A percentile compares a stretch with the other conserved stretches of the same genome.
Evolutionary conservation across 2,113 vertebrate species (phyloP).

Genomic region (Felis chaus): DNA sequence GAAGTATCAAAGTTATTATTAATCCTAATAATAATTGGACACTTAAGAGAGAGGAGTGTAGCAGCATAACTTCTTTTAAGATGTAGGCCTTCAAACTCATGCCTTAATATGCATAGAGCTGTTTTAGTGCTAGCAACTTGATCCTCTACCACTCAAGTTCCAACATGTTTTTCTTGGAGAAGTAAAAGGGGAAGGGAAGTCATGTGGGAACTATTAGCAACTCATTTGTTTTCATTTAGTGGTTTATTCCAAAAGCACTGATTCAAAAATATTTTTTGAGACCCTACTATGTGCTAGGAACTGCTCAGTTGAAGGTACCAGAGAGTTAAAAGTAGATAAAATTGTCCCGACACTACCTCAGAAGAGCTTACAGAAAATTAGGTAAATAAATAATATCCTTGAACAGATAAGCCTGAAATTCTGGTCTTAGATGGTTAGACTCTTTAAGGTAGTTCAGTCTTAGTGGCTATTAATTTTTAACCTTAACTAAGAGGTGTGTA

Average conservation of each 20-base stretch:
- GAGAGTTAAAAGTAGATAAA: background rate
- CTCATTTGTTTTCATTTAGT: conserved; percentile 44
- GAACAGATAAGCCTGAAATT: background rate
- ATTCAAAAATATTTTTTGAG: conserved; percentile 18
- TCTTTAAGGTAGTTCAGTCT: background rate
- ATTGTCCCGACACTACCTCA: background rate
- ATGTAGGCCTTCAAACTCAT: background rate
- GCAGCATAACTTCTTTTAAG: background rate
- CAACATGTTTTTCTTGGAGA: conserved; percentile 42
- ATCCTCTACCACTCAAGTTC: background rate
- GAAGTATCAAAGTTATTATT: conserved; percentile 10
- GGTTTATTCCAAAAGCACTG: conserved; percentile 23
- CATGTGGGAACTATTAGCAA: background rate
- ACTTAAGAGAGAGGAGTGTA: background rate
- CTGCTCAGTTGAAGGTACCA: background rate
- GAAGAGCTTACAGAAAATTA: background rate
- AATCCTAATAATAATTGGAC: background rate
- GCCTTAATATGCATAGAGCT: background rate
- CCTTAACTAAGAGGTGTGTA: background rate
- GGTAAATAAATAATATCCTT: background rate
- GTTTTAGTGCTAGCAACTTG: background rate
- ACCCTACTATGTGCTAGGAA: background rate
- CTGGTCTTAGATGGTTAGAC: background rate
- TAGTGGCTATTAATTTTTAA: conserved; percentile 26
- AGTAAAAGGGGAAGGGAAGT: conserved; percentile 12